Evolutionary conservation across 2,888 invertebrate genomes (phyloP), one percentile per base, ranked within the genome.

Genomic region (Sycophila texana): DNA sequence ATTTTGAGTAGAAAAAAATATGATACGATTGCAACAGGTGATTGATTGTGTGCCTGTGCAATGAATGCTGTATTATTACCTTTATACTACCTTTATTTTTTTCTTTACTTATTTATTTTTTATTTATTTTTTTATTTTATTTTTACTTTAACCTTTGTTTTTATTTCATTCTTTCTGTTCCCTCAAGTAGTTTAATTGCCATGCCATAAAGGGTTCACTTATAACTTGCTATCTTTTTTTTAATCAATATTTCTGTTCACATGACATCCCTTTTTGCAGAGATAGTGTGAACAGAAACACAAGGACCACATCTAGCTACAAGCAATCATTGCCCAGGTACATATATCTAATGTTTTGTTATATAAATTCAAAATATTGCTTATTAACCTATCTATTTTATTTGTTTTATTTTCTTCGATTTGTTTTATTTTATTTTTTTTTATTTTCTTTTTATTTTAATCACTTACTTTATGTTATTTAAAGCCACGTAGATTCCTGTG

Each of bases 251-350:
- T 90, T 90, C 89, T 90, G 90, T 90, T 90, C 89, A 90, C 90
- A 90, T 89, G 84, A 88, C 83, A 89, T 89, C 89, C 86, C 87
- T 90, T 90, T 89, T 90, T 90, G 88, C 90, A 90, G 90, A 90
- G 90, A 90, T 89, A 90, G 89, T 90, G 90, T 90, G 89, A 90
- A 90, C 90, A 90, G 90, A 90, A 90, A 90, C 90, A 88, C 89
- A 86, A 90, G 90, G 89, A 90, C 89, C 86, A 87, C 90, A 89
- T 90, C 90, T 89, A 90, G 89, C 90, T 90, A 90, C 90, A 90
- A 90, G 89, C 90, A 90, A 90, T 90, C 89, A 90, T 89, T 90
- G 90, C 90, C 90, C 88, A 90, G 90, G 90, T 90, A 90, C 87
- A 89, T 89, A 89, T 85, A 87, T 87, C 85, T 83, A 87, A 87